A percentile compares a stretch with the other conserved stretches of the same genome.
phyloP scores from a whole-genome alignment of 2,888 invertebrate genomes.

The Ophion ellenae region DNA sequence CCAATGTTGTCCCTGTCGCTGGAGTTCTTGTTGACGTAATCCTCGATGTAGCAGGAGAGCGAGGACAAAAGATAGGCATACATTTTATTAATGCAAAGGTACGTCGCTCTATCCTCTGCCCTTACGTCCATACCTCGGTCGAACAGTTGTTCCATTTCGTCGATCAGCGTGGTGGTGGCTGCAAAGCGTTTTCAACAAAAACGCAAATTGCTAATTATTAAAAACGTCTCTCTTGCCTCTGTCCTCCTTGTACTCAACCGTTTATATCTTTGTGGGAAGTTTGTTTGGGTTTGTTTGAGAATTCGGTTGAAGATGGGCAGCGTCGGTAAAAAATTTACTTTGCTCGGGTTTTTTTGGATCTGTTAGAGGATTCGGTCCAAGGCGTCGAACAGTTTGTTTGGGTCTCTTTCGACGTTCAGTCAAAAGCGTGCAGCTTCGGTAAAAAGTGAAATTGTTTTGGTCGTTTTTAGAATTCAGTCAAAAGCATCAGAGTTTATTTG shows the following conservation, averaged over 20 bases:
- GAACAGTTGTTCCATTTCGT: constrained; percentile 73
- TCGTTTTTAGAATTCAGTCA: no score
- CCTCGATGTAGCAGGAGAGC: constrained; percentile 75
- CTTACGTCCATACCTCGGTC: constrained; percentile 67
- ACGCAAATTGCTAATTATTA: background rate
- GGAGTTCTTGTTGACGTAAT: constrained; percentile 69
- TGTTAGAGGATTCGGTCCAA: no score
- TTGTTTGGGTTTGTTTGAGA: constrained; percentile 72
- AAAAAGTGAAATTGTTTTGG: no score
- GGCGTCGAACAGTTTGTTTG: no score
- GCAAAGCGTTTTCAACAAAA: background rate
- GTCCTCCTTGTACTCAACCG: background rate
- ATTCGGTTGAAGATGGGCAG: constrained; percentile 74
- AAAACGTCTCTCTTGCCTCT: background rate
- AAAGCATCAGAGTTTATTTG: no score
- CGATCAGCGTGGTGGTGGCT: constrained; percentile 73
- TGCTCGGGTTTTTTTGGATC: constrained; percentile 66
- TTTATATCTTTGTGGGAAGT: no score
- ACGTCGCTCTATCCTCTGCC: constrained; percentile 70
- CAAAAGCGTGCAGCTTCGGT: no score
- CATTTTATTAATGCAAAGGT: constrained; percentile 78
- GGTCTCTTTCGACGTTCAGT: no score
- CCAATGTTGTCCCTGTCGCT: constrained; percentile 66
- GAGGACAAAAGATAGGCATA: constrained; percentile 77
- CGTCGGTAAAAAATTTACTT: constrained; percentile 85